Evolutionary conservation across 2,113 vertebrate species (phyloP).

Genomic region (Centropus bengalensis): DNA sequence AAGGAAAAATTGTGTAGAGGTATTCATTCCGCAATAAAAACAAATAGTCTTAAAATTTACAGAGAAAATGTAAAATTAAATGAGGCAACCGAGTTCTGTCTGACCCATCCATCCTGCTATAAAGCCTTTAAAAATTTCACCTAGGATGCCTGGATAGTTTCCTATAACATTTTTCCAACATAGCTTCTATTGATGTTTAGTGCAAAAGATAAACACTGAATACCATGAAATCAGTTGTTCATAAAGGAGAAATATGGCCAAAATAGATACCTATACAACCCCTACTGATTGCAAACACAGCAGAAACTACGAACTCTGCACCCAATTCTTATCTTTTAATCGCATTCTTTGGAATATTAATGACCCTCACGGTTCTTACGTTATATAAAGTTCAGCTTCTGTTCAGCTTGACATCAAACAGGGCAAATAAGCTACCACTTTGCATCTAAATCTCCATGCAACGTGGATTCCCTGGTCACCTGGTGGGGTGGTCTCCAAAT

Average conservation of each 20-base stretch:
- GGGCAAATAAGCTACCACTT: background rate
- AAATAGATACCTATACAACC: background rate
- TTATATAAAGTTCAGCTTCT: background rate
- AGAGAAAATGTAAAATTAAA: background rate
- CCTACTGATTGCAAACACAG: background rate
- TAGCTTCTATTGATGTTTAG: background rate
- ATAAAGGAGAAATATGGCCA: background rate
- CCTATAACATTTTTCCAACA: background rate
- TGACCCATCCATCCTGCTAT: no score
- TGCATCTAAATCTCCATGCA: background rate
- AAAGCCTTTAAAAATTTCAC: background rate
- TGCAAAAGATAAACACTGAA: background rate
- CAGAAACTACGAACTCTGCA: background rate
- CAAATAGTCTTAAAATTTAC: background rate
- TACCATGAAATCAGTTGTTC: background rate
- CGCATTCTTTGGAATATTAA: background rate
- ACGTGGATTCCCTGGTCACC: background rate
- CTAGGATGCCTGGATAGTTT: rapidly evolving
- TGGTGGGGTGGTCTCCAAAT: background rate
- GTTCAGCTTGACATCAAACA: background rate
- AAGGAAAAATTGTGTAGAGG: rapidly evolving
- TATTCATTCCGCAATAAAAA: background rate
- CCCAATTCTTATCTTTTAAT: background rate
- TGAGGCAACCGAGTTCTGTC: background rate
- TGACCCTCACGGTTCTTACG: background rate